Evolutionary conservation across 2,113 vertebrate genomes (phyloP).

Genomic region (Sprattus sprattus): DNA sequence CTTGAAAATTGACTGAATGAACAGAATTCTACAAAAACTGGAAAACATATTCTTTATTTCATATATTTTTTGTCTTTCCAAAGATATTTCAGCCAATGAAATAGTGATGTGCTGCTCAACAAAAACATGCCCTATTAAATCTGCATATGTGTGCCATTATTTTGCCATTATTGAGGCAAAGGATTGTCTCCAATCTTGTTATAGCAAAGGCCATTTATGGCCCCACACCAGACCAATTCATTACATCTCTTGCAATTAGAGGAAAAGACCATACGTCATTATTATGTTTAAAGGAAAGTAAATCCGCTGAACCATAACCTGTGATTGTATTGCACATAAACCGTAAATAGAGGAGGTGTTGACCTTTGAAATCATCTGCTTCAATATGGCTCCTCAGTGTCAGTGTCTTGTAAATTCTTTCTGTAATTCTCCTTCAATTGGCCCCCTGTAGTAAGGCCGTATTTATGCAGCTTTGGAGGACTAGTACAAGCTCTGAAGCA

Average conservation of each 20-base stretch:
- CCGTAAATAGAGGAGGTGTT: conserved; percentile 51
- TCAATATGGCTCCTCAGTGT: conserved; percentile 29
- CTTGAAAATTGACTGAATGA: neutral
- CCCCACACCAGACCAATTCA: conserved; percentile 43
- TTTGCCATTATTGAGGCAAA: conserved; percentile 46
- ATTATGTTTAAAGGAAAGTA: conserved; percentile 53
- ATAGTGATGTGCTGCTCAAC: neutral
- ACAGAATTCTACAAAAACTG: neutral
- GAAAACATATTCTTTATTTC: neutral
- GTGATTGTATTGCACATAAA: conserved; percentile 54
- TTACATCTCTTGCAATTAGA: conserved; percentile 51
- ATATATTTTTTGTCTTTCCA: neutral
- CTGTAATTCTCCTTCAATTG: conserved; percentile 8
- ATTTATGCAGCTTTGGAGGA: neutral
- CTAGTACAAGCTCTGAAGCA: neutral
- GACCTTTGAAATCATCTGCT: conserved; percentile 50
- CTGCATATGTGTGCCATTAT: conserved; percentile 36
- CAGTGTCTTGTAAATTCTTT: conserved; percentile 37
- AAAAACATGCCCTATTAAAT: neutral
- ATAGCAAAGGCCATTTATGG: conserved; percentile 37
- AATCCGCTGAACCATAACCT: conserved; percentile 56
- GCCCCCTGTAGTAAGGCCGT: neutral
- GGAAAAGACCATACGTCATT: conserved; percentile 48
- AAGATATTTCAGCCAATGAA: neutral
- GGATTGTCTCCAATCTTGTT: conserved; percentile 46